phyloP scores from a whole-genome alignment of 2,797 vertebrate species.

The Aeoliscus strigatus region DNA sequence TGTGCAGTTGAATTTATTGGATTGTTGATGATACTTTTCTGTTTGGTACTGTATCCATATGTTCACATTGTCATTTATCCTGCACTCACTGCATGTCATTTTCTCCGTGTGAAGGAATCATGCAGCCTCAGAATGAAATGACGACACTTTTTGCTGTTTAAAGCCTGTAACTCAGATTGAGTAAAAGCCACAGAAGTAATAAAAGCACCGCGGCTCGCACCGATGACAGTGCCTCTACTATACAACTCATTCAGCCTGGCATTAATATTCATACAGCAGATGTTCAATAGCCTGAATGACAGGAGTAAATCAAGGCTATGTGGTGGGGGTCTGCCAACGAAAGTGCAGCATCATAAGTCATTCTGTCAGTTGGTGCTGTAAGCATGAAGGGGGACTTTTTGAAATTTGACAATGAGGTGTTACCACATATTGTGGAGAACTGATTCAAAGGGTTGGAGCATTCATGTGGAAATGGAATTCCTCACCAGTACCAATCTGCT shows the following conservation, averaged over 20 bases:
- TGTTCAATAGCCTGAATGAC: slow-evolving; percentile 48
- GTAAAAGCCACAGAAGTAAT: slow-evolving; percentile 29
- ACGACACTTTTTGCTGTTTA: slow-evolving; percentile 32
- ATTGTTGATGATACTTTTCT: too few species aligned
- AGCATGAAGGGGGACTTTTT: slow-evolving; percentile 24
- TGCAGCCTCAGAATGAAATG: slow-evolving; percentile 8
- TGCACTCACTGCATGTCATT: slow-evolving; percentile 17
- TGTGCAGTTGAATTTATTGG: too few species aligned
- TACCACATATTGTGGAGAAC: slow-evolving; percentile 14
- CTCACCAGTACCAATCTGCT: slow-evolving; percentile 13
- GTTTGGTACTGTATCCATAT: background rate
- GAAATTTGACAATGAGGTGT: slow-evolving; percentile 34
- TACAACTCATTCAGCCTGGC: slow-evolving; percentile 29
- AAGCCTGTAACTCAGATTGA: slow-evolving; percentile 34
- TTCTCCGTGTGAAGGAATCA: slow-evolving; percentile 16
- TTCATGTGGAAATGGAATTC: slow-evolving; percentile 27
- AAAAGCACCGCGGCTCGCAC: slow-evolving; percentile 30
- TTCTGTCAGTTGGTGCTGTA: slow-evolving; percentile 26
- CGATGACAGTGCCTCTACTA: slow-evolving; percentile 34
- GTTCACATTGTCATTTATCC: background rate
- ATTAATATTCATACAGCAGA: slow-evolving; percentile 53
- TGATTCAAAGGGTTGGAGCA: slow-evolving; percentile 15
- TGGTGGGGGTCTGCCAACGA: slow-evolving; percentile 29
- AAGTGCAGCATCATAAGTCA: slow-evolving; percentile 45
- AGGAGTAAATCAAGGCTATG: slow-evolving; percentile 45